These are phyloP conservation scores for Oplegnathus fasciatus DNA, from an alignment of 2,113 vertebrate genomes.

Conservation along the genomic window DNA sequence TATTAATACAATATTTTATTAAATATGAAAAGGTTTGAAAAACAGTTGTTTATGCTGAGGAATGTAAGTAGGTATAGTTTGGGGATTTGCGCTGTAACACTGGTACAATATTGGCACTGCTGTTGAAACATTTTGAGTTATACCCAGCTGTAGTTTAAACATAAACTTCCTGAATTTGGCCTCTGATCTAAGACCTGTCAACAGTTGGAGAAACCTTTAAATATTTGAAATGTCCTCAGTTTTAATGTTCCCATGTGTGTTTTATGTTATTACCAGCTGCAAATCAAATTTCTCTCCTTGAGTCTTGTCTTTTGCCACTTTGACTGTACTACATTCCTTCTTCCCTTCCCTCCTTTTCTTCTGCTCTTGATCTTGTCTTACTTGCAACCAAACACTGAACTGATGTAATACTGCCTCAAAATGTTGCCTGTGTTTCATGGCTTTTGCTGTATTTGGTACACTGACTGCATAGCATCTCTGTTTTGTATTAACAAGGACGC, in stretches of 20 bases:
- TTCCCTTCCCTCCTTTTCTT: no score
- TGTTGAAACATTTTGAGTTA: background rate
- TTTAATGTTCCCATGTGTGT: background rate
- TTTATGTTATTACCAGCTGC: background rate
- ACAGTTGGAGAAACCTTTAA: background rate
- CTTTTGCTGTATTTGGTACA: background rate
- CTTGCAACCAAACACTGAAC: background rate
- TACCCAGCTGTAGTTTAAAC: background rate
- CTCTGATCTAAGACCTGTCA: background rate
- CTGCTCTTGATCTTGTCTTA: background rate
- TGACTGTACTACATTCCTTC: background rate
- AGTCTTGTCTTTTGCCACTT: background rate
- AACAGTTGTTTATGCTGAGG: background rate
- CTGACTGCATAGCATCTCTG: background rate
- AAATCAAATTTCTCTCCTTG: background rate
- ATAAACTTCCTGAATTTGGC: background rate
- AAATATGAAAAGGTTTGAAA: background rate
- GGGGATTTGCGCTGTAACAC: background rate
- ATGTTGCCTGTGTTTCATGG: background rate
- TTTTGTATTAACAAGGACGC: background rate
- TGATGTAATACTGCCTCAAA: background rate
- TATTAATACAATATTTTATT: background rate
- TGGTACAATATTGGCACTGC: background rate
- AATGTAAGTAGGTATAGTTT: background rate
- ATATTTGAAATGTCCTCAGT: background rate